phyloP scores from a whole-genome alignment of 2,888 invertebrate genomes.

The Notodonta dromedarius region DNA sequence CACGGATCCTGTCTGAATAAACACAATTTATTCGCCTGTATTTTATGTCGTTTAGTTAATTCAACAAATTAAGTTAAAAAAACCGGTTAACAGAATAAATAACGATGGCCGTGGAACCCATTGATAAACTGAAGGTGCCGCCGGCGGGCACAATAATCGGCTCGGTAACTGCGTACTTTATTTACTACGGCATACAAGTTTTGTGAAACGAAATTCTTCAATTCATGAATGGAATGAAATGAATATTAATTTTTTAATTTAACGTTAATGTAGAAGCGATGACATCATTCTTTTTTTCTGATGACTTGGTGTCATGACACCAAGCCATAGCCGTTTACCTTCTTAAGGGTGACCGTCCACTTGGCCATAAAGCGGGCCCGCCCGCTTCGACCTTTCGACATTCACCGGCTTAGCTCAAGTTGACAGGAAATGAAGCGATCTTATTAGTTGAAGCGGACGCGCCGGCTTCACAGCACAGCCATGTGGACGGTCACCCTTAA shows the following conservation, averaged over 20 bases:
- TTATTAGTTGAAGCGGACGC: too few species aligned
- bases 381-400: too few species aligned
- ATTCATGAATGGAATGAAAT: conserved; percentile 27
- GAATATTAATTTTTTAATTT: background rate
- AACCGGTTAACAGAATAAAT: conserved; percentile 29
- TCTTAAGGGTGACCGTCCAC: too few species aligned
- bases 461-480: too few species aligned
- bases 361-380: too few species aligned
- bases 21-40: conserved; percentile 4
- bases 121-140: conserved; percentile 13
- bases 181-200: conserved; percentile 20
- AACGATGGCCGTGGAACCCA: conserved; percentile 25
- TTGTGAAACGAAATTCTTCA: conserved; percentile 14
- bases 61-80: conserved; percentile 6
- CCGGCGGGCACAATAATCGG: background rate
- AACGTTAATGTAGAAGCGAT: too few species aligned
- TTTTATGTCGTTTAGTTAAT: conserved; percentile 3
- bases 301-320: too few species aligned
- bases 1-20: background rate
- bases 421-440: too few species aligned
- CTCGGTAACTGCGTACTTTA: conserved; percentile 6
- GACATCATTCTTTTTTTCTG: too few species aligned
- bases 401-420: too few species aligned
- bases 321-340: too few species aligned
- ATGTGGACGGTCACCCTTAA: too few species aligned